Evolutionary conservation across 2,797 vertebrate genomes (phyloP), one percentile per base, ranked within the genome.

Genomic region (Phoeniculus purpureus): DNA sequence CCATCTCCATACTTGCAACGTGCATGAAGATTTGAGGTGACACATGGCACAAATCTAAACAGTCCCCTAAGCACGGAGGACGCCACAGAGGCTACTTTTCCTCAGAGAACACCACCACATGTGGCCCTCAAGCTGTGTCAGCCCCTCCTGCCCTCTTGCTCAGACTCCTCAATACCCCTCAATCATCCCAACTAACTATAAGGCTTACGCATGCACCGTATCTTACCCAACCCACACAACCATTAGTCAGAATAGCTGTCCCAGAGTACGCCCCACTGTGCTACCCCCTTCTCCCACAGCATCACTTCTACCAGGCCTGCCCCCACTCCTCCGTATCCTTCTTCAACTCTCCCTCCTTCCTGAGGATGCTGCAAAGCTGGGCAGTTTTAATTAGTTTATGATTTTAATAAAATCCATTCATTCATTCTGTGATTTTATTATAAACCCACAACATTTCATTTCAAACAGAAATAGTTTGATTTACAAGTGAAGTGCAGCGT

Each of bases 381-480:
- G 40, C 17, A 32, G 76, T 82, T 45, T n/a, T 60, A 71, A 87
- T 89, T 77, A 71, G 16, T 4, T 94, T 86, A n/a, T 76, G 12
- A 34, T 71, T 89, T 92, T 60, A 80, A 79, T 71, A 54, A 87
- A 70, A 87, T 61, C 85, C 26, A 6, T 74, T 66, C 0, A 3
- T 34, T 60, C 85, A 51, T 1, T 74, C 91, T 71, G 81, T 71
- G 56, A 64, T 47, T 76, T 85, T 67, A 82, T 80, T 54, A 43
- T 19, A 60, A 79, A 62, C 70, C 4, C 9, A 40, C 8, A 81
- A 32, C 8, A 65, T 58, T 66, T 82, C 75, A 58, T 68, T 93
- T 86, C 81, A 68, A 92, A 60, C 47, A 93, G 60, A 87, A 60
- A 34, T 58, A n/a, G 80, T 90, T 67, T n/a, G n/a, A n/a, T n/a